phyloP scores from a whole-genome alignment of 2,113 vertebrate genomes.

The Chaetura pelagica region DNA sequence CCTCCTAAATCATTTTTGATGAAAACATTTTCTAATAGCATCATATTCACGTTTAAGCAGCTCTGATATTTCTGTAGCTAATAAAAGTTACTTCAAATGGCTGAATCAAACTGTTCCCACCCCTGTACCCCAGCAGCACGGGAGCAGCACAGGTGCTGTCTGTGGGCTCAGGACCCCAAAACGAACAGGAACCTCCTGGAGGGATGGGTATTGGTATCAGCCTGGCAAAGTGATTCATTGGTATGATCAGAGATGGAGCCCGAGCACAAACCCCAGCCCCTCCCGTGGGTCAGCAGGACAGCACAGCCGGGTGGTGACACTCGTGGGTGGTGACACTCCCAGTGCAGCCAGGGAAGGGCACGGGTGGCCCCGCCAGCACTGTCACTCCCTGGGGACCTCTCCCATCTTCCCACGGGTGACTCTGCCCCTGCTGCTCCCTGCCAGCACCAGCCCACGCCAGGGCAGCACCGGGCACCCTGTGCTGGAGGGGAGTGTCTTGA shows the following conservation, averaged over 20 bases:
- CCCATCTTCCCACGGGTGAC: rapidly evolving
- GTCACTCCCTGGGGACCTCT: not conserved
- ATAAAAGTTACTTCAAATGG: not conserved
- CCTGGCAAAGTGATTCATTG: not conserved
- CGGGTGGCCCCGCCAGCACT: too few species aligned
- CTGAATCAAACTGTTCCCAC: not conserved
- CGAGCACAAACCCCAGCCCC: not conserved
- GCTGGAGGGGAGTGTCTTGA: not conserved
- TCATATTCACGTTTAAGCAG: not conserved
- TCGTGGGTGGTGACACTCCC: rapidly evolving
- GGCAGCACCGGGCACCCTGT: not conserved
- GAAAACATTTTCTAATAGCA: not conserved
- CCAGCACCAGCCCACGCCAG: not conserved
- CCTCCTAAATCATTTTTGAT: not conserved
- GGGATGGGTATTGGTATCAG: rapidly evolving
- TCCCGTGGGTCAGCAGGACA: not conserved
- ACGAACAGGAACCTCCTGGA: not conserved
- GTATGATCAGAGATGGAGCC: rapidly evolving
- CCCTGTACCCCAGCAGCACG: not conserved
- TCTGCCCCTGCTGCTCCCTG: rapidly evolving
- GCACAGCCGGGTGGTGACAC: rapidly evolving
- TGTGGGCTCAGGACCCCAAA: not conserved
- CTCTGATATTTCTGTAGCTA: not conserved
- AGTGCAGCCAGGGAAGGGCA: too few species aligned
- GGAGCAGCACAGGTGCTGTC: not conserved